Conservation (phyloP, 2,888 invertebrate species). For the Cephus runcator region DNA sequence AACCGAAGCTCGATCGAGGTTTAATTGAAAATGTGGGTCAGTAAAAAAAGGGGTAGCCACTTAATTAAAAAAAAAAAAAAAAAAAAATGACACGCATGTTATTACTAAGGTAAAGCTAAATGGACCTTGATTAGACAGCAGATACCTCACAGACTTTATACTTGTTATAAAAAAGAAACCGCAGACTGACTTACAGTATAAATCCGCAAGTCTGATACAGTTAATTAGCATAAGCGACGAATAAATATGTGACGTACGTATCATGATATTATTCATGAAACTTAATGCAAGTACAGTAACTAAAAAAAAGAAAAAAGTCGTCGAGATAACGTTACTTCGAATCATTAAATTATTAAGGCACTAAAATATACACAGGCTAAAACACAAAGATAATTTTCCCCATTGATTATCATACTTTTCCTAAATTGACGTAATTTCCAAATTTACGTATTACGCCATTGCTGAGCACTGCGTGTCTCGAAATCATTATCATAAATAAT, state of each 20-base stretch:
- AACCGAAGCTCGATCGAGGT: not conserved
- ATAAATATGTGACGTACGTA: not conserved
- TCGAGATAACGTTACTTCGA: not conserved
- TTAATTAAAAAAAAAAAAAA: not conserved
- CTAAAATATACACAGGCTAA: not conserved
- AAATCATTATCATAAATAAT: not conserved
- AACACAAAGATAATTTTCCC: not conserved
- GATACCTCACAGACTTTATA: not conserved
- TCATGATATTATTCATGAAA: not conserved
- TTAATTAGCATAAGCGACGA: not conserved
- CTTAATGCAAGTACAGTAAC: not conserved
- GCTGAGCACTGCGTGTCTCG: not conserved
- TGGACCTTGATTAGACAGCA: not conserved
- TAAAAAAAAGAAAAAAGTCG: not conserved
- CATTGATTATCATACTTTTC: not conserved
- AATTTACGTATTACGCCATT: not conserved
- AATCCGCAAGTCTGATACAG: not conserved
- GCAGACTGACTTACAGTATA: not conserved
- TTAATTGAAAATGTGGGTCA: not conserved
- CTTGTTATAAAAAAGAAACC: not conserved
- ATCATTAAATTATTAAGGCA: not conserved
- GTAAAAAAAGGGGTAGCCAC: not conserved
- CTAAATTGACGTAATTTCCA: not conserved
- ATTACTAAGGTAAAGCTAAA: too few relatives aligned
- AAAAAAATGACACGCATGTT: too few relatives aligned